phyloP scores from a whole-genome alignment of 2,113 vertebrate species.

The Callaeas wilsoni region DNA sequence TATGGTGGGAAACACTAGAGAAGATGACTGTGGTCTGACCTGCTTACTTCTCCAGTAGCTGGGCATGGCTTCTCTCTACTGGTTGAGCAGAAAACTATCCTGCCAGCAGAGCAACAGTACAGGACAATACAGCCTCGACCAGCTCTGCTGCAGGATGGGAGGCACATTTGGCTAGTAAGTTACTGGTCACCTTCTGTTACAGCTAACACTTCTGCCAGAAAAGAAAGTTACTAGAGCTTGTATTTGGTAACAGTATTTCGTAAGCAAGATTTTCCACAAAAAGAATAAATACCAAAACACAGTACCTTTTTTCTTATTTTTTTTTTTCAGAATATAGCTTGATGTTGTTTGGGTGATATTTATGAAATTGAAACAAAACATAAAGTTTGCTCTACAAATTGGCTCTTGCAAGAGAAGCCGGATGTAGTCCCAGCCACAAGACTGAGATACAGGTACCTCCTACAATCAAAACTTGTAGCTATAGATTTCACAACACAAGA shows the following conservation, averaged over 20 bases:
- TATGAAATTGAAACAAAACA: not conserved
- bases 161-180: not conserved
- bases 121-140: not conserved
- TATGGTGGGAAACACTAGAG: not conserved
- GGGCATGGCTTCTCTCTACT: not conserved
- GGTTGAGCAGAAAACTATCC: not conserved
- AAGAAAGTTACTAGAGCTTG: not conserved
- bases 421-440: not conserved
- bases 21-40: not conserved
- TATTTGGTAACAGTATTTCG: not conserved
- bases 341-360: not conserved
- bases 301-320: not conserved
- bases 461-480: not conserved
- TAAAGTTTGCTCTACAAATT: not conserved
- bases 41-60: not conserved
- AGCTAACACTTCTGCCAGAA: not conserved
- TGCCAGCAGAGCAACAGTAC: not conserved
- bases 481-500: not conserved
- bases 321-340: not conserved
- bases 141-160: not conserved
- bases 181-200: not conserved
- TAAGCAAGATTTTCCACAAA: not conserved
- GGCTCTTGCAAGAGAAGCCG: not conserved
- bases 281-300: not conserved
- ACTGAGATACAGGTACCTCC: not conserved